phyloP scores from a whole-genome alignment of 2,797 vertebrate species.

The Gymnoscopelus microlampas region DNA sequence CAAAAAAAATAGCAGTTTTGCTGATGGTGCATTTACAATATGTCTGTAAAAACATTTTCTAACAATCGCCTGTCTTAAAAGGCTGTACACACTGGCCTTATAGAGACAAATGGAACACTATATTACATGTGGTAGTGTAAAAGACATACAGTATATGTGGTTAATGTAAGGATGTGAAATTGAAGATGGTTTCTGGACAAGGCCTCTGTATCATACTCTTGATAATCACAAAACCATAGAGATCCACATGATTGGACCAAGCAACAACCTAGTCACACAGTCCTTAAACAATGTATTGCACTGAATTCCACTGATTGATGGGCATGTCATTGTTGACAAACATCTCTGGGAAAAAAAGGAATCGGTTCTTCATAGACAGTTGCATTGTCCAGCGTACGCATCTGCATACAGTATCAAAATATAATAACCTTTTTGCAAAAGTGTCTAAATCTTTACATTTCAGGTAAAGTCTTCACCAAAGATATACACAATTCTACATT shows the following conservation, averaged over 20 bases:
- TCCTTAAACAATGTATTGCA: conserved; percentile 3
- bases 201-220: neutral
- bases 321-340: neutral
- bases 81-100: neutral
- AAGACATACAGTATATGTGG: conserved; percentile 1
- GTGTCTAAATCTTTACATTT: conserved; percentile 17
- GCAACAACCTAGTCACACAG: conserved; percentile 21
- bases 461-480: conserved; percentile 6
- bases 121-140: neutral
- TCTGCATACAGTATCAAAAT: conserved; percentile 26
- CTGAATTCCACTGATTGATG: conserved; percentile 11
- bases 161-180: neutral
- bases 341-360: neutral
- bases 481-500: conserved; percentile 25
- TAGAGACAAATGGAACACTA: conserved; percentile 7
- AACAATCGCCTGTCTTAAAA: neutral
- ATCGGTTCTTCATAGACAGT: neutral
- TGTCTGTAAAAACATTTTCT: neutral
- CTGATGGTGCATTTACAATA: neutral
- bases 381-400: conserved; percentile 1
- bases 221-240: conserved; percentile 4
- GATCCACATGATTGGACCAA: conserved; percentile 7
- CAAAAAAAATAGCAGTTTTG: no score
- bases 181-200: neutral
- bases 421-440: conserved; percentile 6